phyloP scores from a whole-genome alignment of 1,140 invertebrate genomes.

The Halotydeus destructor region DNA sequence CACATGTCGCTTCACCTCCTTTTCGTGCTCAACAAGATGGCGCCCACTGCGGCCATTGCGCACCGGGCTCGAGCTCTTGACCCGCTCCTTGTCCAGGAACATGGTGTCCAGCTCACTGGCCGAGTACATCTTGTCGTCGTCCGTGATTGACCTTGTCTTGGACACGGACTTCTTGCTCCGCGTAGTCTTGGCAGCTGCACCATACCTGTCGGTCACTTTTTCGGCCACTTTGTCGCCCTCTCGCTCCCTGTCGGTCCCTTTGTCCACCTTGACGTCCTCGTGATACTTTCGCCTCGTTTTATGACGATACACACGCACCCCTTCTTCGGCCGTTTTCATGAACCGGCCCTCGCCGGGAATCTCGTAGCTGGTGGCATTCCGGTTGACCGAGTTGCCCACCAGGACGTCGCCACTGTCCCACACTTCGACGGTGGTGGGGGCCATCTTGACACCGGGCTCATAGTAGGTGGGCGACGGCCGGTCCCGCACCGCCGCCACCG shows the following conservation, averaged over 20 bases:
- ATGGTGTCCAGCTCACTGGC: not conserved
- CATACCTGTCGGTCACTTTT: slow-evolving; percentile 1
- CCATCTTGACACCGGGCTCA: not conserved
- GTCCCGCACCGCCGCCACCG: not conserved
- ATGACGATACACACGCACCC: slow-evolving; percentile 2
- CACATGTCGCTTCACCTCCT: too few relatives aligned
- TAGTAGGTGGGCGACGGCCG: too few relatives aligned
- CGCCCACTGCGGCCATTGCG: too few relatives aligned
- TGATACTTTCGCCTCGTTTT: slow-evolving; percentile 5
- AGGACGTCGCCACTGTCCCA: slow-evolving; percentile 3
- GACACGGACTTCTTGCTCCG: not conserved
- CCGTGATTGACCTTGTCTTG: too few relatives aligned
- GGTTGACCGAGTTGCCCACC: not conserved
- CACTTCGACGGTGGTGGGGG: not conserved
- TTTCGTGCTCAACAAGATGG: too few relatives aligned
- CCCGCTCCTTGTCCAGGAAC: not conserved
- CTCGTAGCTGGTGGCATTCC: not conserved
- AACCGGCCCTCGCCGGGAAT: slow-evolving; percentile 6
- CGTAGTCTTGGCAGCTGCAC: not conserved
- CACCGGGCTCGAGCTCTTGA: not conserved
- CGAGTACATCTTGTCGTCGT: not conserved
- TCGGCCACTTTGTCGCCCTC: not conserved
- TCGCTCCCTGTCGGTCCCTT: not conserved
- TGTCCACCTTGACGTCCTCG: not conserved
- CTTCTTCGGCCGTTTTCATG: not conserved